These are phyloP conservation scores for Cairina moschata DNA, from an alignment of 2,113 vertebrate species.

Conservation along the genomic window DNA sequence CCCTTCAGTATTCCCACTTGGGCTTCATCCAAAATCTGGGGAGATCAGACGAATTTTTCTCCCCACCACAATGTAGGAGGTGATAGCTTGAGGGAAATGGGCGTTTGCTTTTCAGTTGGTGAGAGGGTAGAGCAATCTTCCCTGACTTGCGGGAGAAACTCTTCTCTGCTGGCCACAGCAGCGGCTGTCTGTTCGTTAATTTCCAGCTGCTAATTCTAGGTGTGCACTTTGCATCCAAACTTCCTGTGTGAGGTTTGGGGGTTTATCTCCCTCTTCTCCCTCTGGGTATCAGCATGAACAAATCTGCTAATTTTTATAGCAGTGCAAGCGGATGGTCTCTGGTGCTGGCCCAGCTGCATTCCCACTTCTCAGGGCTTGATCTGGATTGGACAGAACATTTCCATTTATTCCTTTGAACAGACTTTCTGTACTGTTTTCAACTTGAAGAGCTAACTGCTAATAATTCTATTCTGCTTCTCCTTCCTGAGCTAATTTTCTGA, in stretches of 20 bases:
- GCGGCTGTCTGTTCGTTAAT: not conserved
- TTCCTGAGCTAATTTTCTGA: conserved; percentile 66
- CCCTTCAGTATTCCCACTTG: not conserved
- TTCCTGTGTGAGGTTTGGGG: not conserved
- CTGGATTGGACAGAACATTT: not conserved
- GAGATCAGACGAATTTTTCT: conserved; percentile 13
- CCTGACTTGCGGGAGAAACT: not conserved
- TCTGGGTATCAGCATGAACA: not conserved
- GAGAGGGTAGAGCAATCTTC: not conserved
- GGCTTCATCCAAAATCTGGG: not conserved
- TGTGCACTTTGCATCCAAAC: not conserved
- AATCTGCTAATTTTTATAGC: rapidly evolving
- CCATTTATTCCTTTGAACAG: not conserved
- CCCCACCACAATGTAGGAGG: not conserved
- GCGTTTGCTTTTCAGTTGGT: not conserved
- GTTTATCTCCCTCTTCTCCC: not conserved
- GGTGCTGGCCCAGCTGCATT: not conserved
- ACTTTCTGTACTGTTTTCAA: not conserved
- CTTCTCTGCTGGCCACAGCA: not conserved
- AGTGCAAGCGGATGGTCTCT: not conserved
- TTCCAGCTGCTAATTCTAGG: not conserved
- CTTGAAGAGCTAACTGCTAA: conserved; percentile 40
- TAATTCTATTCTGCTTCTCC: conserved; percentile 36
- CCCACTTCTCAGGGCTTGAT: not conserved
- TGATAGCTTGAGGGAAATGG: not conserved